Conservation (phyloP, 2,113 vertebrate species). For the Garra rufa region DNA sequence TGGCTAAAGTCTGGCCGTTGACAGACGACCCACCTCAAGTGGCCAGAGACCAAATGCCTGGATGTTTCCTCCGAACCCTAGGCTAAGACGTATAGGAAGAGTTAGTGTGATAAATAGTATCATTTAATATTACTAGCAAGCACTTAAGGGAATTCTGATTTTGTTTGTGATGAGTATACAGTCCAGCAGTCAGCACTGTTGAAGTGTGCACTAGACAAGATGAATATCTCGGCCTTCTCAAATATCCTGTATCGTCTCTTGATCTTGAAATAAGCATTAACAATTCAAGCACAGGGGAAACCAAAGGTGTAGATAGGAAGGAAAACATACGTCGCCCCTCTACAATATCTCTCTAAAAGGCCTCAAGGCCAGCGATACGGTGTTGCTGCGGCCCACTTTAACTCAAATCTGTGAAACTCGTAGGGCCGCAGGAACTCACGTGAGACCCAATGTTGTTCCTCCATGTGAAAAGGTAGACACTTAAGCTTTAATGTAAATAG, state of each 20-base stretch:
- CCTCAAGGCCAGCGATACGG: conserved; percentile 21
- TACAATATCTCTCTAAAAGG: conserved; percentile 42
- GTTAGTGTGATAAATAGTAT: background rate
- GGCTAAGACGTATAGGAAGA: background rate
- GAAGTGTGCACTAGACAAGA: conserved; percentile 51
- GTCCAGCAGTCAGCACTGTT: conserved; percentile 37
- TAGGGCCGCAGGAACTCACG: conserved; percentile 73
- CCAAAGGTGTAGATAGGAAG: conserved; percentile 52
- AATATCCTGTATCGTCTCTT: conserved; percentile 54
- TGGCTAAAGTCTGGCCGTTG: conserved; percentile 42
- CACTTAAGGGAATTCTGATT: background rate
- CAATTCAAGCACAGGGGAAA: conserved; percentile 50
- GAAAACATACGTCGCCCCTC: conserved; percentile 48
- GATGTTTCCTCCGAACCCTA: conserved; percentile 1
- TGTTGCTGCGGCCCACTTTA: background rate
- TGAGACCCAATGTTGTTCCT: conserved; percentile 75
- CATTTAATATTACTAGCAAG: background rate
- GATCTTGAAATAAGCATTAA: conserved; percentile 61
- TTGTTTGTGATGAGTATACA: conserved; percentile 28
- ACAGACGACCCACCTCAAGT: conserved; percentile 40
- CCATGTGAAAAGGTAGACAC: conserved; percentile 77
- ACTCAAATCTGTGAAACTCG: conserved; percentile 61
- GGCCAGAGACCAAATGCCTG: conserved; percentile 21
- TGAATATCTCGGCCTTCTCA: conserved; percentile 53
- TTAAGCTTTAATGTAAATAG: conserved; percentile 78